phyloP scores from a whole-genome alignment of 2,888 invertebrate species.

The Microctonus hyperodae region DNA sequence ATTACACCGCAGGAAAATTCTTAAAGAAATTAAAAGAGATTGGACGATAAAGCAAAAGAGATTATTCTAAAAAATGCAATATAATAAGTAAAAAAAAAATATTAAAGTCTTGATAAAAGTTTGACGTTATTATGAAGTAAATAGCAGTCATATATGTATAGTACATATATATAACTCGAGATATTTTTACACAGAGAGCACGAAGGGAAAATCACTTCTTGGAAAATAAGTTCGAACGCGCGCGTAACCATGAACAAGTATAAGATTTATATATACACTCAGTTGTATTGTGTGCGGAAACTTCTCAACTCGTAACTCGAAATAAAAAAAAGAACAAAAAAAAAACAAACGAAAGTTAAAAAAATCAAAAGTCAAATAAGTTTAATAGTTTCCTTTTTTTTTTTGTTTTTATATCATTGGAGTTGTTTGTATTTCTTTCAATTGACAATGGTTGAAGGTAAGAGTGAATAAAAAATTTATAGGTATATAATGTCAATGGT shows the following conservation, averaged over 20 bases:
- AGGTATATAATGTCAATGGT: constrained; percentile 3
- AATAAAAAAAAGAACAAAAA: not conserved
- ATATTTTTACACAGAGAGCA: constrained; percentile 19
- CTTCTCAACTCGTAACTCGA: constrained; percentile 27
- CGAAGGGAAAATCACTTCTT: constrained; percentile 25
- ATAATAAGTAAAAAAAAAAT: not conserved
- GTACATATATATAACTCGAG: not conserved
- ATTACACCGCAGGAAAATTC: not conserved
- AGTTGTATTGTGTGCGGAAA: constrained; percentile 25
- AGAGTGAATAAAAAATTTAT: not conserved
- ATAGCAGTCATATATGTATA: not conserved
- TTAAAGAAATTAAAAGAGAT: not conserved
- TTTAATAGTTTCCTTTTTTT: not conserved
- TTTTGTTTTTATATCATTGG: not conserved
- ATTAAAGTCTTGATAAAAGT: not conserved
- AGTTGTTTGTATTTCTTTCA: not conserved
- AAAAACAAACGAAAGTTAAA: constrained; percentile 9
- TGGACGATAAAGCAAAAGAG: not conserved
- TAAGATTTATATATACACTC: constrained; percentile 17
- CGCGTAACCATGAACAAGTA: constrained; percentile 9
- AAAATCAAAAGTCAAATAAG: not conserved
- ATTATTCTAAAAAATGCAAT: not conserved
- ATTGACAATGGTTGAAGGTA: not conserved
- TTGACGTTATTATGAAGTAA: not conserved
- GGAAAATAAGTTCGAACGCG: not conserved